Evolutionary conservation across 2,113 vertebrate genomes (phyloP).

Genomic region (Prionailurus viverrinus): DNA sequence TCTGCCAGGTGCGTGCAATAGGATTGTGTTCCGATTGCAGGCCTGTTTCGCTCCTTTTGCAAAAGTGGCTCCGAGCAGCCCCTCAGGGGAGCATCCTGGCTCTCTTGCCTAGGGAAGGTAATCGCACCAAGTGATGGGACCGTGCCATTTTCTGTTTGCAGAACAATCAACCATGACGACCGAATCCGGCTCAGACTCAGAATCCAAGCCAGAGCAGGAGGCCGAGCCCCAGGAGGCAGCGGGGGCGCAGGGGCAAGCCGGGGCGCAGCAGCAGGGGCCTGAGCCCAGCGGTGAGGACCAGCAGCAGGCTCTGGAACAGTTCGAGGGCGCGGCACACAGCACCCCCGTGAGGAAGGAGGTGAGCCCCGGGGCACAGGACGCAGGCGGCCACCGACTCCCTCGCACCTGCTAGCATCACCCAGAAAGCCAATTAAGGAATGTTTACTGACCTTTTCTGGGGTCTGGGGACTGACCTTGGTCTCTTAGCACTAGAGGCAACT

Average conservation of each 20-base stretch:
- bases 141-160: conserved; percentile 82
- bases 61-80: background rate
- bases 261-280: conserved; percentile 72
- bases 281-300: conserved; percentile 81
- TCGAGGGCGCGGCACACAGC: conserved; percentile 91
- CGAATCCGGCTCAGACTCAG: conserved; percentile 93
- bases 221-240: conserved; percentile 89
- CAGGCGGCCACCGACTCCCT: accelerated
- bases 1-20: accelerated
- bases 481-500: background rate
- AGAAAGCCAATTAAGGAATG: background rate
- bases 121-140: background rate
- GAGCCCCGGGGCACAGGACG: background rate
- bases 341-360: conserved; percentile 91
- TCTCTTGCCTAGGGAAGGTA: accelerated
- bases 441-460: background rate
- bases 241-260: conserved; percentile 77
- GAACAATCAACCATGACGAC: conserved; percentile 97
- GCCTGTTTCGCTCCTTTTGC: too few relatives aligned
- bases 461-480: background rate
- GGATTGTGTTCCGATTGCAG: background rate
- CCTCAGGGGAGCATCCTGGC: accelerated
- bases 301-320: conserved; percentile 87
- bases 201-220: conserved; percentile 92
- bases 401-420: background rate